Evolutionary conservation across 2,888 invertebrate genomes (phyloP).

Genomic region (Gortyna flavago): DNA sequence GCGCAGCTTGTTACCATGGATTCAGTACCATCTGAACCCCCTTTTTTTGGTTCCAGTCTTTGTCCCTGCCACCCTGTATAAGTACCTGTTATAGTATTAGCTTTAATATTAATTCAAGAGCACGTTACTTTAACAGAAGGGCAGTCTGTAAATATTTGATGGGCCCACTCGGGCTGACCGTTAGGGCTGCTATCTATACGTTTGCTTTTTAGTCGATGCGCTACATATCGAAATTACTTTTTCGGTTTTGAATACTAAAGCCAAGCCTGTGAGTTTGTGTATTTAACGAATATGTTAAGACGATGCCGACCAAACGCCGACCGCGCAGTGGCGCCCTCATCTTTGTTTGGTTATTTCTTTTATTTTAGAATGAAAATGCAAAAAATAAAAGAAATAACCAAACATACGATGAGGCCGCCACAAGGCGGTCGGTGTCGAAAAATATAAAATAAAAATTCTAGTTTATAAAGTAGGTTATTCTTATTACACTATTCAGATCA

Average conservation of each 20-base stretch:
- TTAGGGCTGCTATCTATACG: not conserved
- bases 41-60: too few relatives aligned
- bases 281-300: not conserved
- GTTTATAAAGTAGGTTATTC: not conserved
- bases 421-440: too few relatives aligned
- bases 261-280: not conserved
- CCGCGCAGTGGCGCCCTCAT: too few relatives aligned
- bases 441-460: not conserved
- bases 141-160: conserved; percentile 20
- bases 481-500: not conserved
- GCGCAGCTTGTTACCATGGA: too few relatives aligned
- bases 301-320: too few relatives aligned
- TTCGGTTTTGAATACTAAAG: not conserved
- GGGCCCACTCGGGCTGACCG: not conserved
- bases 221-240: not conserved
- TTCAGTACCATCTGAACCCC: too few relatives aligned
- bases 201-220: not conserved
- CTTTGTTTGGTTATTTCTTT: too few relatives aligned
- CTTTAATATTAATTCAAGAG: conserved; percentile 18
- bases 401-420: too few relatives aligned
- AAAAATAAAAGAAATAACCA: too few relatives aligned
- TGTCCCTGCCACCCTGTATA: too few relatives aligned
- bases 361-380: too few relatives aligned
- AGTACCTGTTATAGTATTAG: not conserved
- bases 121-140: conserved; percentile 2